Conservation (phyloP, 2,113 vertebrate genomes). For the Erpornis zantholeuca region DNA sequence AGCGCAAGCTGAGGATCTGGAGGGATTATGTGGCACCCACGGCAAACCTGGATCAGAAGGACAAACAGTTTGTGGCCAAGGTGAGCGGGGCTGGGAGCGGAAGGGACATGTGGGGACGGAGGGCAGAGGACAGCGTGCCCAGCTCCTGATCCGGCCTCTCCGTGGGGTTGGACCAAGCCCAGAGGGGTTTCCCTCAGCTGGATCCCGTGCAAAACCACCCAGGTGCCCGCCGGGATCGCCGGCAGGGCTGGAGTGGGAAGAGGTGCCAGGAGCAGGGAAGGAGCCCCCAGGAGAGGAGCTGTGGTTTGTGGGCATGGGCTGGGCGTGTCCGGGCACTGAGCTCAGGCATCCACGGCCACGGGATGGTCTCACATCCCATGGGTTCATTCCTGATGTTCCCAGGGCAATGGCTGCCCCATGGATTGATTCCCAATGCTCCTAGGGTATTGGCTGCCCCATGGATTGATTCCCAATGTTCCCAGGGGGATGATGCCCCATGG, state of each 20-base stretch:
- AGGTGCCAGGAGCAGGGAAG: not conserved
- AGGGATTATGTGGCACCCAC: slow-evolving; percentile 97
- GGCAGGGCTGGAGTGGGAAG: not conserved
- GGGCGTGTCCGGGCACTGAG: not conserved
- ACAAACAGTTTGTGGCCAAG: slow-evolving; percentile 97
- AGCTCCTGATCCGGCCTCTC: not conserved
- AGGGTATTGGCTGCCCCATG: too few relatives aligned
- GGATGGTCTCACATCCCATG: not conserved
- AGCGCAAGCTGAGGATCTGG: slow-evolving; percentile 93
- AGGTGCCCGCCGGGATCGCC: rapidly evolving
- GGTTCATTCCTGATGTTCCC: not conserved
- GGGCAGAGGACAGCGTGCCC: not conserved
- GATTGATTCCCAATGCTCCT: too few relatives aligned
- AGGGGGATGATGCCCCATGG: too few relatives aligned
- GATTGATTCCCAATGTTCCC: too few relatives aligned
- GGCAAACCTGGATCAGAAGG: slow-evolving; percentile 95
- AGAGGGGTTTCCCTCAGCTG: rapidly evolving
- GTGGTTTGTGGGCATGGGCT: rapidly evolving
- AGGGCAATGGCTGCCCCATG: not conserved
- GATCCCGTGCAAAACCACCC: rapidly evolving
- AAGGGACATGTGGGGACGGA: not conserved
- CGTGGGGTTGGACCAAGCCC: rapidly evolving
- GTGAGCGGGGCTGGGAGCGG: slow-evolving; percentile 65
- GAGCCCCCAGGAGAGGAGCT: not conserved
- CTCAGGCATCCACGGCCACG: rapidly evolving